These are phyloP conservation scores for Microtus pennsylvanicus DNA, from an alignment of 2,113 vertebrate species.

Conservation along the genomic window DNA sequence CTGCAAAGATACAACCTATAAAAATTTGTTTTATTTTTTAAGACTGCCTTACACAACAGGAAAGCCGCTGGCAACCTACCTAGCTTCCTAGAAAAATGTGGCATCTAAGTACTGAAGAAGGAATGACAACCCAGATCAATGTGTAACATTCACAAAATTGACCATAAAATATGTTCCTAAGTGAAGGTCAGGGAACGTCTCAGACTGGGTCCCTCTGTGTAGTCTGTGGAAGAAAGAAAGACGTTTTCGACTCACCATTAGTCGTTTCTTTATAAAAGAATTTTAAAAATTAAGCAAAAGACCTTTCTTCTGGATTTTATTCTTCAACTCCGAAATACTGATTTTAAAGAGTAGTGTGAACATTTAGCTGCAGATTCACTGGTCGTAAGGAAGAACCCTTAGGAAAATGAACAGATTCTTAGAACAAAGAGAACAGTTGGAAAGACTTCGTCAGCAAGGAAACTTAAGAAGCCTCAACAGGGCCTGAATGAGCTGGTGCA, in stretches of 20 bases:
- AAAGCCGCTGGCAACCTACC: neutral
- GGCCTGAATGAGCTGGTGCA: neutral
- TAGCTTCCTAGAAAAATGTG: neutral
- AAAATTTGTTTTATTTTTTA: neutral
- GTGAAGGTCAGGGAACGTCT: neutral
- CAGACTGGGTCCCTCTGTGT: neutral
- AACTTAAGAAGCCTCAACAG: conserved; percentile 4
- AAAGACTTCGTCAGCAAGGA: neutral
- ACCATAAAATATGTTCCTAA: neutral
- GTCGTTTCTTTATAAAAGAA: conserved; percentile 30
- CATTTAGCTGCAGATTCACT: neutral
- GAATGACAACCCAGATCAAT: neutral
- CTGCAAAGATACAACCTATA: neutral
- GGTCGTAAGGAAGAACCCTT: conserved; percentile 40
- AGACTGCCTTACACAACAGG: neutral
- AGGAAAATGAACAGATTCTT: neutral
- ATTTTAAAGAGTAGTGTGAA: neutral
- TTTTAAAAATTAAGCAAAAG: neutral
- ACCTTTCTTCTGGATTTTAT: neutral
- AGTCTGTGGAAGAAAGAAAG: neutral
- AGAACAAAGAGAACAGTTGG: conserved; percentile 27
- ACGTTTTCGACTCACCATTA: neutral
- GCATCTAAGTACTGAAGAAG: neutral
- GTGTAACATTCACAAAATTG: conserved; percentile 20
- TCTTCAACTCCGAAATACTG: neutral